Evolutionary conservation across 2,888 invertebrate genomes (phyloP), one percentile per base, ranked within the genome.

Genomic region (Ceraclea dissimilis): DNA sequence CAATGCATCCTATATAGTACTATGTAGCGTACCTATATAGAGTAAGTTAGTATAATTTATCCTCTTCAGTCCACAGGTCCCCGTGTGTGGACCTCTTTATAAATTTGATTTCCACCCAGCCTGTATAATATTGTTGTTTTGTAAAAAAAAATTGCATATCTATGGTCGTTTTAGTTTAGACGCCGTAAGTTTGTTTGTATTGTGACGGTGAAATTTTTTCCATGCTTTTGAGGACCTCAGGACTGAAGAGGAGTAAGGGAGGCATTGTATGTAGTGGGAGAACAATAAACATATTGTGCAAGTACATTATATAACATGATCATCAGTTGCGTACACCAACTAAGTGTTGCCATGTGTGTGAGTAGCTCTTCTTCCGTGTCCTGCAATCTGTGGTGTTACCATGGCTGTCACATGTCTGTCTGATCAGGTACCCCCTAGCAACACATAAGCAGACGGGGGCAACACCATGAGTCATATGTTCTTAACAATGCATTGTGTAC

Each of bases 371-470:
- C 39, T 18, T 20, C 34, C 31, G 17, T 18, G n/a, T 33, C 18
- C 39, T 17, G 22, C 47, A 18, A 34, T 48, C 2, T 18, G 6
- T 31, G 18, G 52, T 17, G 47, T 17, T 19, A 10, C 47, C 16
- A 48, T 34, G 21, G 49, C 49, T 22, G 33, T 48, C 11, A 48
- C 34, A 39, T 20, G 13, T 19, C 54, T 31, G 39, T 39, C 39
- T 16, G 39, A 39, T 39, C 39, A 39, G 46, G 20, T 20, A 46
- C 46, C 26, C 33, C 53, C 50, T 51, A 54, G 18, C 33, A 58
- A 58, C 51, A 54, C 43, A 51, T 51, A 58, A 58, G 51, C 50
- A 58, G 46, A 58, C 49, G 46, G 47, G 49, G 44, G 17, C 47
- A 20, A 43, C 13, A 31, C 49, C 34, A 43, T 54, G 43, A 54